Conservation (phyloP, 2,113 vertebrate genomes). For the Tympanuchus pallidicinctus region DNA sequence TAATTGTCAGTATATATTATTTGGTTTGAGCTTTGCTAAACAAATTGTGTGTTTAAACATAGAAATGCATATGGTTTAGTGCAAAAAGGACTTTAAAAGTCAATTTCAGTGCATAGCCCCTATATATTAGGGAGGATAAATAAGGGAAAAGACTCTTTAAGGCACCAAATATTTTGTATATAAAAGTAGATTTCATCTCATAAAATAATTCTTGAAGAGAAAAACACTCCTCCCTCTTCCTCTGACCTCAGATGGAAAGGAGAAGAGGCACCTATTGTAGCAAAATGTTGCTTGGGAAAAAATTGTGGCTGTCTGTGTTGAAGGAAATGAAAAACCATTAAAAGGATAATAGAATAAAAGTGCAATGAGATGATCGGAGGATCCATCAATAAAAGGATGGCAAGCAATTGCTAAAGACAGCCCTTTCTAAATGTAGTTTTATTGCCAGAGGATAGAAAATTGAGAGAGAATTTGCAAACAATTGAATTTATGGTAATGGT, state of each 20-base stretch:
- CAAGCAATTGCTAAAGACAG: constrained; percentile 69
- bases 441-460: constrained; percentile 58
- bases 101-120: background rate
- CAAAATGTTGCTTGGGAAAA: constrained; percentile 12
- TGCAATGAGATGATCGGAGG: constrained; percentile 61
- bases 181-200: background rate
- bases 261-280: constrained; percentile 32
- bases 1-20: background rate
- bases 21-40: background rate
- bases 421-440: constrained; percentile 58
- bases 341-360: constrained; percentile 69
- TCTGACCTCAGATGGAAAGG: background rate
- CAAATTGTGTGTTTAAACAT: background rate
- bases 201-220: background rate
- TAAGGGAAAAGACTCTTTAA: background rate
- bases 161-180: background rate
- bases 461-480: constrained; percentile 66
- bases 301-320: background rate
- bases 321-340: constrained; percentile 74
- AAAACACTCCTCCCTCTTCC: background rate
- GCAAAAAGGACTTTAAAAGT: background rate
- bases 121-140: background rate
- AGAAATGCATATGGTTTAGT: background rate
- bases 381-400: constrained; percentile 70
- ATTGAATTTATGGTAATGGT: constrained; percentile 74